phyloP scores from a whole-genome alignment of 2,797 vertebrate species.

The Chaunax sp. region DNA sequence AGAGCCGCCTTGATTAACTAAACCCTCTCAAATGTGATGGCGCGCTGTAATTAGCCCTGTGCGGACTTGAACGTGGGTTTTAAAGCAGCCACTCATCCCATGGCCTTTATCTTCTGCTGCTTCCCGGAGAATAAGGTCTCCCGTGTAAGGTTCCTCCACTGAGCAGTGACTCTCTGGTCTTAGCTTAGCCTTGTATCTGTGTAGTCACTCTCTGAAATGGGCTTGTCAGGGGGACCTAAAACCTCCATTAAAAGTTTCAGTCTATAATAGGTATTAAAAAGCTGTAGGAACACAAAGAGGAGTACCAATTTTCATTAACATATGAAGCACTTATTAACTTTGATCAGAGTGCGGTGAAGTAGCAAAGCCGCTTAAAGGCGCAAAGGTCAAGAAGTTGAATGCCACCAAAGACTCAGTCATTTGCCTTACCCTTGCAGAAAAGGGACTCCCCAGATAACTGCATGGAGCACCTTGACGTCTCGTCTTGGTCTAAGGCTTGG shows the following conservation, averaged over 20 bases:
- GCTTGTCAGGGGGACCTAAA: slow-evolving; percentile 89
- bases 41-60: slow-evolving; percentile 85
- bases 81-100: slow-evolving; percentile 87
- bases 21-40: slow-evolving; percentile 88
- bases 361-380: slow-evolving; percentile 89
- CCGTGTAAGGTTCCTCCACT: slow-evolving; percentile 83
- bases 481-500: slow-evolving; percentile 58
- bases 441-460: slow-evolving; percentile 80
- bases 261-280: slow-evolving; percentile 91
- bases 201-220: slow-evolving; percentile 85
- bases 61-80: slow-evolving; percentile 84
- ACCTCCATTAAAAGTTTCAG: slow-evolving; percentile 90
- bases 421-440: slow-evolving; percentile 83
- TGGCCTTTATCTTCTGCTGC: slow-evolving; percentile 86
- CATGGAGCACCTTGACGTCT: slow-evolving; percentile 77
- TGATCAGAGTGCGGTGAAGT: slow-evolving; percentile 86
- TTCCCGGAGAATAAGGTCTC: slow-evolving; percentile 86
- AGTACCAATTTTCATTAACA: slow-evolving; percentile 89
- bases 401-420: slow-evolving; percentile 82
- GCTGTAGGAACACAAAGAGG: slow-evolving; percentile 88
- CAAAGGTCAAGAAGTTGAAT: slow-evolving; percentile 88
- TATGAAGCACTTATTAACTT: slow-evolving; percentile 89
- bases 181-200: slow-evolving; percentile 87
- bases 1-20: slow-evolving; percentile 86
- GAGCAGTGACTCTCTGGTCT: slow-evolving; percentile 82